Evolutionary conservation across 2,888 invertebrate species (phyloP), one percentile per base, ranked within the genome.

Genomic region (Acrobasis suavella): DNA sequence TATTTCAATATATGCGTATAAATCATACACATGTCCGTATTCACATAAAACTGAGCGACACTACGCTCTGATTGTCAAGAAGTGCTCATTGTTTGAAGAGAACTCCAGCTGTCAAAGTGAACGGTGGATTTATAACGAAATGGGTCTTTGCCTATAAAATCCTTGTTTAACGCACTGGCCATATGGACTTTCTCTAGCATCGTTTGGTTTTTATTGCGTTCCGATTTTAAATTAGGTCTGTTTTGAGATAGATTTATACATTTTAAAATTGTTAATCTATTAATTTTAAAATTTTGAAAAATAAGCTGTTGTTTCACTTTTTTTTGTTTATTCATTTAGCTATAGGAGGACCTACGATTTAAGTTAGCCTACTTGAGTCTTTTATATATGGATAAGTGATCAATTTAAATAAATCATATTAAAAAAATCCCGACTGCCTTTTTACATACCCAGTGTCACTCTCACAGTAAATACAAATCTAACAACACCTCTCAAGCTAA

Each of bases 41-140:
- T 51, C 60, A 60, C 51, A 60, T 38, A 50, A 14, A 60, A 60
- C 50, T 42, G 42, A 50, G 55, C 55, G 61, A 54, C 52, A 55
- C 49, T 49, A 62, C 55, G 62, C 50, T 62, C 61, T 62, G 62
- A 62, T 62, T 62, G 55, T 12, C 38, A 50, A 55, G 55, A 62
- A 62, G 16, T 55, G 55, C 62, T 62, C 55, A 55, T 62, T 62
- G 62, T 62, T 60, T 62, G 42, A 51, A 54, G 46, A 39, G 60
- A 62, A 62, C 17, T 37, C 55, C 54, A 32, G 22, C 55, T 55
- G 62, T 62, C 62, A 49, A 56, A 62, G 62, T 51, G 14, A 60
- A 52, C 37, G 50, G 37, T 59, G 17, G 56, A 56, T 56, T 56
- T 56, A 56, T 56, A 56, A 56, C 22, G 42, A 17, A 42, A 56